phyloP scores from a whole-genome alignment of 2,888 invertebrate genomes.

The Leucophenga maculata region DNA sequence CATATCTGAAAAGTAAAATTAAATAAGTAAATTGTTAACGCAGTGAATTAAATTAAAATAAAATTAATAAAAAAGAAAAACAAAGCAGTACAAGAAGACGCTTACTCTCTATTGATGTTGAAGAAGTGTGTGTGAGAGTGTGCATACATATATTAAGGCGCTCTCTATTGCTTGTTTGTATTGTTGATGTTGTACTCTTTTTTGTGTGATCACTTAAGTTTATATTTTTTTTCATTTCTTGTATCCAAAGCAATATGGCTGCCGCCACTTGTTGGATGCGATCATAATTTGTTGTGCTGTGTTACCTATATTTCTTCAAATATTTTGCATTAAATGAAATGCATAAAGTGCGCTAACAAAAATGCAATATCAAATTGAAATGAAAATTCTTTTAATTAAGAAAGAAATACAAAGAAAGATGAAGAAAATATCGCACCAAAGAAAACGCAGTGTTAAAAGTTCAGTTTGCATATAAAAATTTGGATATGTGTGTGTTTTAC shows the following conservation, averaged over 20 bases:
- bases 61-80: no score
- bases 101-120: no score
- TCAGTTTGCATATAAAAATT: not conserved
- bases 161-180: constrained; percentile 6
- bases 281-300: constrained; percentile 20
- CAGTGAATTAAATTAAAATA: no score
- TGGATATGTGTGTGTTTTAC: not conserved
- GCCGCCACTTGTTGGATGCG: constrained; percentile 70
- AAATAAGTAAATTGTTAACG: no score
- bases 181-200: not conserved
- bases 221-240: constrained; percentile 19
- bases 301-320: constrained; percentile 9
- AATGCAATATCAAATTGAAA: not conserved
- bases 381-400: not conserved
- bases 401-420: not conserved
- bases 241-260: constrained; percentile 68
- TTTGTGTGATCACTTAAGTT: not conserved
- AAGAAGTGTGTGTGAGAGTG: not conserved
- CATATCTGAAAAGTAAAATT: no score
- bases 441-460: constrained; percentile 17
- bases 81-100: not conserved
- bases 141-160: not conserved
- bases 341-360: not conserved
- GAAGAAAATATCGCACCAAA: not conserved
- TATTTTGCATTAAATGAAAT: constrained; percentile 17